A percentile compares a stretch with the other conserved stretches of the same genome.
phyloP scores from a whole-genome alignment of 2,888 invertebrate genomes.

The Drosophila ustulata region DNA sequence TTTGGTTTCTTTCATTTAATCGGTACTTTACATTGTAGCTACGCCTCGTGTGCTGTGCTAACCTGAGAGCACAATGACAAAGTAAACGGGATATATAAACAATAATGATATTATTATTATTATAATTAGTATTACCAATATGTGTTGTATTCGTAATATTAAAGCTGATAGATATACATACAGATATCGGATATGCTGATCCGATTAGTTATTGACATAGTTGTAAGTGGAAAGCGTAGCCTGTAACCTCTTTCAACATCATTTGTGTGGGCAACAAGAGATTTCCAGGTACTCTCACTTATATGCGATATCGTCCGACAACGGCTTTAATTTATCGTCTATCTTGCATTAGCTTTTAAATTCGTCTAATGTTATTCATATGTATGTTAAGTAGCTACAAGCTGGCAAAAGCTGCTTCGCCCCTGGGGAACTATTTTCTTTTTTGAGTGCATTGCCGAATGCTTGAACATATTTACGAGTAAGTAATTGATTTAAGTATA shows the following conservation, averaged over 20 bases:
- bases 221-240: constrained; percentile 15
- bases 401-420: constrained; percentile 65
- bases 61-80: constrained; percentile 52
- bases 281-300: constrained; percentile 32
- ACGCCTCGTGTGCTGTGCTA: constrained; percentile 73
- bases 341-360: constrained; percentile 57
- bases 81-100: constrained; percentile 44
- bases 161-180: constrained; percentile 49
- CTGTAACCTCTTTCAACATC: constrained; percentile 19
- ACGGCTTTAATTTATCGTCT: constrained; percentile 19
- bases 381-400: constrained; percentile 55
- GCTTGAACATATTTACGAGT: constrained; percentile 44
- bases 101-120: constrained; percentile 31
- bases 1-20: constrained; percentile 54
- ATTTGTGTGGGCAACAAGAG: constrained; percentile 3
- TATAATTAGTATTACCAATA: background rate
- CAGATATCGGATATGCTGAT: constrained; percentile 28
- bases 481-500: constrained; percentile 53
- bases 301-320: constrained; percentile 37
- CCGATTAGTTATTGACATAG: constrained; percentile 28
- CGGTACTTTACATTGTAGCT: constrained; percentile 83
- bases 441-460: constrained; percentile 14
- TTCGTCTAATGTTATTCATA: constrained; percentile 66
- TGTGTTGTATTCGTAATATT: constrained; percentile 17
- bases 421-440: constrained; percentile 2